Evolutionary conservation across 2,113 vertebrate genomes (phyloP), one percentile per base, ranked within the genome.

Genomic region (Typhlomys cinereus): DNA sequence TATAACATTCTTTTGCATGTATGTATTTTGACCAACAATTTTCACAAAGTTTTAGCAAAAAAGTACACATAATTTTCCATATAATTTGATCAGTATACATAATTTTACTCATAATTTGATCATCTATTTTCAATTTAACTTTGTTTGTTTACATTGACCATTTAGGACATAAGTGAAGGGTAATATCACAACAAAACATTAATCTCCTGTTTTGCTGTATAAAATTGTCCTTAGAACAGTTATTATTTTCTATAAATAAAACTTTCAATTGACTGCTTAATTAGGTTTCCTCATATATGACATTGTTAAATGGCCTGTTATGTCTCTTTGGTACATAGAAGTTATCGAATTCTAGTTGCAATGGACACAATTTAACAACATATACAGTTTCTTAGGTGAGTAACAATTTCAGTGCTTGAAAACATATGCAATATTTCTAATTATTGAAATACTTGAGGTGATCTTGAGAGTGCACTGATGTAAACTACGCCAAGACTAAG

Each of bases 171-270:
- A 95, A 94, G 39, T 83, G 85, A 95, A 36, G 54, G 86, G 50
- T 95, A 66, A 78, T 46, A 91, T 83, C 69, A 80, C 83, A 96
- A 12, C 29, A 96, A 94, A 96, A 81, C 80, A 92, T 91, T 95
- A 44, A 94, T 90, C 23, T 96, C 91, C 54, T 91, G n/a, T 78
- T 95, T 71, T n/a, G 88, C 5, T 75, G 17, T 92, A 46, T 54
- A 62, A 12, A 88, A 92, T 92, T 94, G 95, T 87, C 36, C 79
- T 90, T 91, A 81, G 52, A 93, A 78, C 61, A 85, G 91, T 23
- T 92, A 94, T 94, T 85, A 83, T 91, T 95, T 93, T 90, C 75
- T 78, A 74, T 94, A 96, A 94, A 92, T 89, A 94, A 93, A 89
- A 70, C 46, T 27, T 93, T 93, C 92, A 81, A 78, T n/a, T 92